Evolutionary conservation across 2,797 vertebrate genomes (phyloP).

Genomic region (Acridotheres tristis): DNA sequence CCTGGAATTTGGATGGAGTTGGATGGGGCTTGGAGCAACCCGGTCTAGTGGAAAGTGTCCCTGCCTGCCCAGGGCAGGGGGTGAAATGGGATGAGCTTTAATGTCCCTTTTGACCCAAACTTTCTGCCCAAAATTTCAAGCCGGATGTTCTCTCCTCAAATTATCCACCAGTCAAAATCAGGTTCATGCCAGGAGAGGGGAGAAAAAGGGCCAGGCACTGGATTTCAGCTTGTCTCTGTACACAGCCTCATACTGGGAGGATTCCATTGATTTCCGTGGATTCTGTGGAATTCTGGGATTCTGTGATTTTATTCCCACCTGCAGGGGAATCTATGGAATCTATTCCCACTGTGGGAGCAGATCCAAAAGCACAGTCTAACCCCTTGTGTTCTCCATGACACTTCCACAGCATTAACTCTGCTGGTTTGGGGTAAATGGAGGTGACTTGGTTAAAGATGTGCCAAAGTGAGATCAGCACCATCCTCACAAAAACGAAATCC

Average conservation of each 20-base stretch:
- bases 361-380: neutral
- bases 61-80: neutral
- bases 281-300: neutral
- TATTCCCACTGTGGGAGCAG: neutral
- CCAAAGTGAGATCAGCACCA: fast-evolving
- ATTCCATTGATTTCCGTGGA: neutral
- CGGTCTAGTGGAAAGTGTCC: neutral
- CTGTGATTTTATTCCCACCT: neutral
- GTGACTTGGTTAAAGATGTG: neutral
- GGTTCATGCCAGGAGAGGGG: neutral
- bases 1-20: neutral
- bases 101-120: neutral
- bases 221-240: neutral
- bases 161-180: neutral
- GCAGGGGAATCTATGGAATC: neutral
- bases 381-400: fast-evolving
- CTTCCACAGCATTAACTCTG: fast-evolving
- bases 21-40: neutral
- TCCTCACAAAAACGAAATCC: fast-evolving
- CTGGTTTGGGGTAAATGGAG: neutral
- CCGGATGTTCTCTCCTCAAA: neutral
- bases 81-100: neutral
- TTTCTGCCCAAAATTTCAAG: neutral
- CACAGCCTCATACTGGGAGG: neutral
- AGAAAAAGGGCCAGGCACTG: neutral